Percentiles rank a stretch among this genome's conserved stretches.
phyloP scores from a whole-genome alignment of 1,140 invertebrate species.

The Drosophila elegans region DNA sequence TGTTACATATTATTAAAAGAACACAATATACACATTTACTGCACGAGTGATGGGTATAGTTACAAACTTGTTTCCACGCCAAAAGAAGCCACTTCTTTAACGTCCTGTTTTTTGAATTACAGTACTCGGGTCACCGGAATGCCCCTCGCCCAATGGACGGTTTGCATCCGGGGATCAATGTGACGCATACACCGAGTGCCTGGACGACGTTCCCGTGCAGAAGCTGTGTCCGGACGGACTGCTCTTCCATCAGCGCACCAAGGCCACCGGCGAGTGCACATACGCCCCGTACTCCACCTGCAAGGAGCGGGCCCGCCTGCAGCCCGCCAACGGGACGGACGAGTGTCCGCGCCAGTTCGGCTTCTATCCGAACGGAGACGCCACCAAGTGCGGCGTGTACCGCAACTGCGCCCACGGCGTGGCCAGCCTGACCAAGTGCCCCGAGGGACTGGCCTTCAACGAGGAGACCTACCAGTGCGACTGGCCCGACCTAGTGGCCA shows the following conservation, averaged over 20 bases:
- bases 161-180: slow-evolving; percentile 90
- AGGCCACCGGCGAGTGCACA: slow-evolving; percentile 90
- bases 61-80: not conserved
- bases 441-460: slow-evolving; percentile 94
- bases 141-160: slow-evolving; percentile 89
- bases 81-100: not conserved
- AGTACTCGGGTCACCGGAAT: slow-evolving; percentile 78
- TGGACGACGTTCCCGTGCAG: slow-evolving; percentile 89
- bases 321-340: slow-evolving; percentile 87
- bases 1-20: too few relatives aligned
- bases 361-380: slow-evolving; percentile 90
- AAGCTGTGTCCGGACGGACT: slow-evolving; percentile 94
- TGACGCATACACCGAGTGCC: slow-evolving; percentile 88
- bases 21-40: too few relatives aligned
- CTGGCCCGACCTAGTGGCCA: slow-evolving; percentile 93
- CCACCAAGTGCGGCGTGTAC: slow-evolving; percentile 91
- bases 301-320: slow-evolving; percentile 89
- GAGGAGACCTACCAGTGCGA: slow-evolving; percentile 91
- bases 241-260: slow-evolving; percentile 92
- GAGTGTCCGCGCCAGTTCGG: slow-evolving; percentile 94
- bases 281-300: slow-evolving; percentile 92
- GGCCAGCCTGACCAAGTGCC: slow-evolving; percentile 87
- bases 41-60: too few relatives aligned
- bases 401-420: slow-evolving; percentile 92
- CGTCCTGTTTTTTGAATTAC: not conserved